A percentile compares a stretch with the other conserved stretches of the same genome.
phyloP scores from a whole-genome alignment of 2,113 vertebrate species.

The Corythoichthys haematopterus region DNA sequence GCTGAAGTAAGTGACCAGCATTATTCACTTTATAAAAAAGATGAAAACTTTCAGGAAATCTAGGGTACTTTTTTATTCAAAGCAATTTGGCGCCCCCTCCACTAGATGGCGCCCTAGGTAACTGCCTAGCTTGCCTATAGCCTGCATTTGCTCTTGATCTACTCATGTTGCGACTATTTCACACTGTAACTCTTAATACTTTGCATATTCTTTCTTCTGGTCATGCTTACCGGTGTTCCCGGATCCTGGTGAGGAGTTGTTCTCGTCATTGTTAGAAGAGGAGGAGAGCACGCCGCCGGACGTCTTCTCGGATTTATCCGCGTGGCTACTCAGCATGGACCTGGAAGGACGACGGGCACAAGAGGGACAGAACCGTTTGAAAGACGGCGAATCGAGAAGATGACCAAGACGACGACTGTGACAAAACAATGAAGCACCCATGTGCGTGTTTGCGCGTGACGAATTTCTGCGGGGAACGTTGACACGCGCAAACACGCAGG shows the following conservation, averaged over 20 bases:
- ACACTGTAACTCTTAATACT: no score
- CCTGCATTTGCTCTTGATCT: no score
- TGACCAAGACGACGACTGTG: constrained; percentile 38
- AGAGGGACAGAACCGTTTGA: background rate
- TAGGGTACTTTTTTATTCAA: no score
- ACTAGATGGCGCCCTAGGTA: no score
- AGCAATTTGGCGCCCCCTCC: no score
- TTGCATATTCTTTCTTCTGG: background rate
- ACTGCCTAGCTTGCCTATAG: no score
- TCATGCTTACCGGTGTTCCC: constrained; percentile 56
- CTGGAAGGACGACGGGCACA: constrained; percentile 38
- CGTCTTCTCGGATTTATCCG: constrained; percentile 71
- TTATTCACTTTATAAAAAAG: no score
- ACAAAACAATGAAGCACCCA: constrained; percentile 41
- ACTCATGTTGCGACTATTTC: no score
- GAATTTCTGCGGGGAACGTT: background rate
- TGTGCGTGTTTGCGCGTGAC: constrained; percentile 43
- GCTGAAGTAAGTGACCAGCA: no score
- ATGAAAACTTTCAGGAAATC: no score
- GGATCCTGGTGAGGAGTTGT: constrained; percentile 75
- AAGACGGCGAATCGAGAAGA: constrained; percentile 27
- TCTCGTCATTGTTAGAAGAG: constrained; percentile 76
- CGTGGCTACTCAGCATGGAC: constrained; percentile 73
- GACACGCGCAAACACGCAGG: constrained; percentile 52
- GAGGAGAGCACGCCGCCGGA: constrained; percentile 65